Evolutionary conservation across 1,140 invertebrate genomes (phyloP).

Genomic region (Chymomyza costata): DNA sequence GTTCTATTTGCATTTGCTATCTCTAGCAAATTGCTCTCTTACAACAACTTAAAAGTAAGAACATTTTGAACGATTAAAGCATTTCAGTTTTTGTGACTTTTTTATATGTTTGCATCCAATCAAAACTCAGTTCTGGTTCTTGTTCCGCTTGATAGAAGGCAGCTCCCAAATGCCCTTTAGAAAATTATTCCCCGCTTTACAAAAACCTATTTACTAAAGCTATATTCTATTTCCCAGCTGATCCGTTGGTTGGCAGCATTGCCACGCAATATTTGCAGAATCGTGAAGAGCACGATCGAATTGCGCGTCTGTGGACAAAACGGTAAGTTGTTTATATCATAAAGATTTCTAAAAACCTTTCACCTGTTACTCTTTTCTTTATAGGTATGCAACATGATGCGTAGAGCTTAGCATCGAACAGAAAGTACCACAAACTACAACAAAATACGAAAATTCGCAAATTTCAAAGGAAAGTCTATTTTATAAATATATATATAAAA

Average conservation of each 20-base stretch:
- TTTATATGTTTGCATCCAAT: no score
- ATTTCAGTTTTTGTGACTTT: no score
- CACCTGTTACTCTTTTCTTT: background rate
- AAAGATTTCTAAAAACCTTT: no score
- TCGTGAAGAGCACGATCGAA: constrained; percentile 97
- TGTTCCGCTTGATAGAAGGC: no score
- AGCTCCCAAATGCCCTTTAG: no score
- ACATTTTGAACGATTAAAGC: no score
- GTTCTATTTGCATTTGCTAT: no score
- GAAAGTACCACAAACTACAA: constrained; percentile 54
- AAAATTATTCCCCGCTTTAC: no score
- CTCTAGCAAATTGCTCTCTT: no score
- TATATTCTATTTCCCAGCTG: constrained; percentile 79
- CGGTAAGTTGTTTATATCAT: constrained; percentile 84
- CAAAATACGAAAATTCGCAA: constrained; percentile 63
- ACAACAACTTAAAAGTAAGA: no score
- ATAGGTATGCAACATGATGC: constrained; percentile 74
- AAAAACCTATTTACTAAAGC: no score
- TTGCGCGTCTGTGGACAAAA: constrained; percentile 98
- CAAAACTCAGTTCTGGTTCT: no score
- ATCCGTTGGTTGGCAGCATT: constrained; percentile 98
- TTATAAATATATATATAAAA: constrained; percentile 70
- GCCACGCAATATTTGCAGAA: constrained; percentile 98
- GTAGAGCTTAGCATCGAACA: constrained; percentile 49
- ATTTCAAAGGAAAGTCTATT: constrained; percentile 50